These are phyloP conservation scores for Caenorhabditis sulstoni DNA, from an alignment of 2,888 invertebrate genomes.

Conservation along the genomic window DNA sequence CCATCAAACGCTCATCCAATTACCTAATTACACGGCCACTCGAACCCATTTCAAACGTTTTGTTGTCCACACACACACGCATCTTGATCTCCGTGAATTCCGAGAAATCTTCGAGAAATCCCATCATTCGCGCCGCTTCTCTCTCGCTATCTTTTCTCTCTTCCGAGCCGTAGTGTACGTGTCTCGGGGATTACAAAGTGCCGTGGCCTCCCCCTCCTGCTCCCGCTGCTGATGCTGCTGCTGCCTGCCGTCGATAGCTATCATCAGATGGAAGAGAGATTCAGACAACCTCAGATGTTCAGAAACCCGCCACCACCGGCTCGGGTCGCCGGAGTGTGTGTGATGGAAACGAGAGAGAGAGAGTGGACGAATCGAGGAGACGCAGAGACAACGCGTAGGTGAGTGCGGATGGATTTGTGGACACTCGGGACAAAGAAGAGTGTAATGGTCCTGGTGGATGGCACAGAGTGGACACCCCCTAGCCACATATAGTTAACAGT, in stretches of 20 bases:
- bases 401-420: conserved; percentile 33
- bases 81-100: conserved; percentile 41
- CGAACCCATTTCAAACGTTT: conserved; percentile 6
- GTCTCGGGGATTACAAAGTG: conserved; percentile 52
- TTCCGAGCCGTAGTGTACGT: conserved; percentile 27
- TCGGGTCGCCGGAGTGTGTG: conserved; percentile 18
- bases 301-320: conserved; percentile 53
- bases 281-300: conserved; percentile 50
- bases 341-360: conserved; percentile 6
- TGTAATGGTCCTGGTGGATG: conserved; percentile 10
- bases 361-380: conserved; percentile 3
- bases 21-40: too few species aligned
- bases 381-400: conserved; percentile 42
- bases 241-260: conserved; percentile 18
- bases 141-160: conserved; percentile 12
- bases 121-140: conserved; percentile 23
- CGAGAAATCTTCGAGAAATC: conserved; percentile 37
- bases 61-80: conserved; percentile 37
- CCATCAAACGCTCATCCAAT: too few species aligned
- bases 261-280: conserved; percentile 31
- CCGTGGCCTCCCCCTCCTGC: conserved; percentile 28
- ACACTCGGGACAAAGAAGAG: conserved; percentile 13
- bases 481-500: conserved; percentile 31
- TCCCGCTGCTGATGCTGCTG: too few species aligned
- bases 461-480: neutral